Evolutionary conservation across 1,140 invertebrate genomes (phyloP).

Genomic region (Heliconius nattereri): DNA sequence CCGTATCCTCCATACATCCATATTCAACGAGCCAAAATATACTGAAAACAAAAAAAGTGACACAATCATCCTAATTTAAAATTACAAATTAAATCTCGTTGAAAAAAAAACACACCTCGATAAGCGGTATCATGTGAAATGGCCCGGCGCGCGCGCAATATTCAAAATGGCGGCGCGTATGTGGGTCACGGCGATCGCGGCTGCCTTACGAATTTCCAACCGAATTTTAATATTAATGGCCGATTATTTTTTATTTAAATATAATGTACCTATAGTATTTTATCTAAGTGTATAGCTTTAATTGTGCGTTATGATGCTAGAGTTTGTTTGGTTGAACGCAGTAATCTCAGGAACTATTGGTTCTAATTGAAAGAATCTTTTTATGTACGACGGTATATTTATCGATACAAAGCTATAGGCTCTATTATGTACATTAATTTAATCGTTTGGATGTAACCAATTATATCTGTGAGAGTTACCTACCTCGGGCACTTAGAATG

Average conservation of each 20-base stretch:
- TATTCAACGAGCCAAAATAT: no score
- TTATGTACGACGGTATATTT: no score
- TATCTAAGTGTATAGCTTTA: not conserved
- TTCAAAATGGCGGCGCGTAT: constrained; percentile 60
- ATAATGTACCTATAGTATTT: not conserved
- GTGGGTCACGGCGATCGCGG: constrained; percentile 52
- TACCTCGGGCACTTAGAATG: no score
- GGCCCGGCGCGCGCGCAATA: constrained; percentile 54
- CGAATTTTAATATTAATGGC: constrained; percentile 33
- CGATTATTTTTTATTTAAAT: not conserved
- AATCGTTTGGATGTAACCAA: no score
- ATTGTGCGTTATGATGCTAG: no score
- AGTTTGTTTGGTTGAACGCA: no score
- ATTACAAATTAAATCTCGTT: constrained; percentile 18
- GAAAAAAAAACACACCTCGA: constrained; percentile 21
- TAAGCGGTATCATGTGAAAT: constrained; percentile 54
- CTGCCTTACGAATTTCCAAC: constrained; percentile 46
- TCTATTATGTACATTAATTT: no score
- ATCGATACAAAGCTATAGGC: no score
- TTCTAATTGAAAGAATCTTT: no score
- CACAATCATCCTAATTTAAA: not conserved
- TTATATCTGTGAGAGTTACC: no score
- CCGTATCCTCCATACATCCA: no score
- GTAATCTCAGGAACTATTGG: no score
- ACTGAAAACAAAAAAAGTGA: not conserved